phyloP scores from a whole-genome alignment of 2,797 vertebrate genomes.

The Tarsius wallacei region DNA sequence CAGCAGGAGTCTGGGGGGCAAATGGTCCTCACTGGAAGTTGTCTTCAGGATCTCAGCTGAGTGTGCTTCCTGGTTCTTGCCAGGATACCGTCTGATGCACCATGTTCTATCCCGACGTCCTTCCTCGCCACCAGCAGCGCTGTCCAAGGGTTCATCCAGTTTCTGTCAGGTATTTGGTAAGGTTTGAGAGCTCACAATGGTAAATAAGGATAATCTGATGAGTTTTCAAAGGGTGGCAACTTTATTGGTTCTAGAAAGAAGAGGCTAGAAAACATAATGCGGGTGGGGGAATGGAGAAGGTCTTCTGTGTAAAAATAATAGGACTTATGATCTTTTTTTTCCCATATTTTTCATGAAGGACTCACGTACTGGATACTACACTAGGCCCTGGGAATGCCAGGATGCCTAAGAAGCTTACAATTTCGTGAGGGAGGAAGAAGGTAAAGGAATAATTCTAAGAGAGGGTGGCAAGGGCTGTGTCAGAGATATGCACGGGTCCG shows the following conservation, averaged over 20 bases:
- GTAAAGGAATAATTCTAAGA: not conserved
- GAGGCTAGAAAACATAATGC: not conserved
- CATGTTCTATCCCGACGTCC: not conserved
- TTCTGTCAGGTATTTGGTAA: not conserved
- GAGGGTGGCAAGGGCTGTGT: not conserved
- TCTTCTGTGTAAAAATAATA: constrained; percentile 17
- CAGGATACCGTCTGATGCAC: not conserved
- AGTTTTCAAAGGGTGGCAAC: not conserved
- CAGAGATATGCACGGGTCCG: not conserved
- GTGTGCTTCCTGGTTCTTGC: not conserved
- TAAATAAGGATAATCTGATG: not conserved
- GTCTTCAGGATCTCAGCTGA: not conserved
- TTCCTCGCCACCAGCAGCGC: not conserved
- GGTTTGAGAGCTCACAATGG: not conserved
- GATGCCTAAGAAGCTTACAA: not conserved
- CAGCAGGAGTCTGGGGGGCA: not conserved
- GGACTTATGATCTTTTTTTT: not conserved
- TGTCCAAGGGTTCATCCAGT: not conserved
- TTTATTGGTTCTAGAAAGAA: not conserved
- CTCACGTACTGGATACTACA: not conserved
- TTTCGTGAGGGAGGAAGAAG: not conserved
- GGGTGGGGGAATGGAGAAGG: not conserved
- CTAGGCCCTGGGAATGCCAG: not conserved
- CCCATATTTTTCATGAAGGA: not conserved
- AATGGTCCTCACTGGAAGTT: not conserved